Evolutionary conservation across 2,113 vertebrate species (phyloP).

Genomic region (Parus major): DNA sequence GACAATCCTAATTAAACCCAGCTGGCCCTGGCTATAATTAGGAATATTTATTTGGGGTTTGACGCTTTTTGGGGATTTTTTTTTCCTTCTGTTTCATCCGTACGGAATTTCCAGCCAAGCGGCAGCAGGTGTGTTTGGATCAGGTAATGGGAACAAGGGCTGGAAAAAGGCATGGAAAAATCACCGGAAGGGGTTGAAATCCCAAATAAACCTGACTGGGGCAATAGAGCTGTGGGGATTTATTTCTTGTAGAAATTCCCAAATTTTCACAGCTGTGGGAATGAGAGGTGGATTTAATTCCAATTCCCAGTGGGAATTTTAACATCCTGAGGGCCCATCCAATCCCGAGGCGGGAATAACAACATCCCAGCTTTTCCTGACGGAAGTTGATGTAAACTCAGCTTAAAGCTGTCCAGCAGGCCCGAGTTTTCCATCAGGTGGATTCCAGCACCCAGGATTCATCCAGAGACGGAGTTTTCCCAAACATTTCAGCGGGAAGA

Average conservation of each 20-base stretch:
- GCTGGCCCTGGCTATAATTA: neutral
- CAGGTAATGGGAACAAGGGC: neutral
- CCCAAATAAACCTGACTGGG: neutral
- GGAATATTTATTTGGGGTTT: neutral
- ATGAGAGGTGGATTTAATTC: neutral
- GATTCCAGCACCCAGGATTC: neutral
- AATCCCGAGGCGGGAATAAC: neutral
- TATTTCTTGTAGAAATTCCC: neutral
- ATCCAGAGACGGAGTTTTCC: neutral
- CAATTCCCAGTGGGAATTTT: neutral
- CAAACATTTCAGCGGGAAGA: neutral
- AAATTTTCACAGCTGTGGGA: neutral
- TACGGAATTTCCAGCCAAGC: neutral
- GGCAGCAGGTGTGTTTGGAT: neutral
- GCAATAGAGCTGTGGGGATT: neutral
- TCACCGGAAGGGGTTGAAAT: neutral
- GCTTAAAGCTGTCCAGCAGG: neutral
- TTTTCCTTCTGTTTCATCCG: neutral
- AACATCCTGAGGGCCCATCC: neutral
- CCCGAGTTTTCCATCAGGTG: neutral
- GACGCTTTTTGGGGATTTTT: neutral
- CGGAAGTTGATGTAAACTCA: neutral
- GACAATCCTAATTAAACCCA: neutral
- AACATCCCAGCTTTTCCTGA: neutral
- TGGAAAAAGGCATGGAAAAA: neutral